Conservation (phyloP, 2,888 invertebrate genomes). For the Anoncus sp. region DNA sequence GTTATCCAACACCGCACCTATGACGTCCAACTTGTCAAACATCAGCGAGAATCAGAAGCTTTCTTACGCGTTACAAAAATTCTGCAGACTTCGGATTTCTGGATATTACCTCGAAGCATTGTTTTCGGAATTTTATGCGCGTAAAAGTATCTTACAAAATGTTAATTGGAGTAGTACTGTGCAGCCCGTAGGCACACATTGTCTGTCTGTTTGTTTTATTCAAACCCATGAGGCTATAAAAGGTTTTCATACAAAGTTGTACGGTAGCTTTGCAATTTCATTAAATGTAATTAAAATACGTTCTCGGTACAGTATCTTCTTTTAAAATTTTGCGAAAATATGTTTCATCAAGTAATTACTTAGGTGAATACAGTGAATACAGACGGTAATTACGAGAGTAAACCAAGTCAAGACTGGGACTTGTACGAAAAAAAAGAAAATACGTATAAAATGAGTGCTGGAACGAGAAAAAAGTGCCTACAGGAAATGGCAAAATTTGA, state of each 20-base stretch:
- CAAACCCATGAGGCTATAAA: no score
- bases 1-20: neutral
- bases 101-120: neutral
- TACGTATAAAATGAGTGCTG: no score
- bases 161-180: neutral
- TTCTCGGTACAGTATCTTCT: neutral
- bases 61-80: neutral
- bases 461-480: no score
- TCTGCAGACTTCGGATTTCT: neutral
- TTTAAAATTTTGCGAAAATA: neutral
- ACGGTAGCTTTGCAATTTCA: slow-evolving; percentile 31
- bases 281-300: slow-evolving; percentile 25
- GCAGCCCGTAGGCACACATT: no score
- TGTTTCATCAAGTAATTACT: neutral
- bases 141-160: slow-evolving; percentile 1
- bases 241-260: no score
- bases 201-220: no score
- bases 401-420: no score
- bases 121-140: slow-evolving; percentile 16
- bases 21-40: neutral
- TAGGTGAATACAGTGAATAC: no score
- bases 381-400: no score
- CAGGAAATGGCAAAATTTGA: neutral
- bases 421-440: no score
- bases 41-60: neutral